Evolutionary conservation across 2,888 invertebrate genomes (phyloP).

Genomic region (Phoronis australis): DNA sequence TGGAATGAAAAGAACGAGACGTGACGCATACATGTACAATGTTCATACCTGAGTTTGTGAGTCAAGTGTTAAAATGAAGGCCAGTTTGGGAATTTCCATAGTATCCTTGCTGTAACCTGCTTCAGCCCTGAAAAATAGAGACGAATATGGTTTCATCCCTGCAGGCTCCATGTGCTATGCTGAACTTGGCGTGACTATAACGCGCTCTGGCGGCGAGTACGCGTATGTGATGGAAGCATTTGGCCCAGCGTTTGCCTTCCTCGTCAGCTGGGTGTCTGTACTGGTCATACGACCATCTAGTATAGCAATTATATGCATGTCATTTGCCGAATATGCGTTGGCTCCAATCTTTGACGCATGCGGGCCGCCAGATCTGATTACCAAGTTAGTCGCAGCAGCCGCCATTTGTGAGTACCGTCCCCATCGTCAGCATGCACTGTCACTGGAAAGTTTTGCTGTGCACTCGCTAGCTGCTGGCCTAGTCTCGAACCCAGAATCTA

Average conservation of each 20-base stretch:
- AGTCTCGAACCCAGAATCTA: no score
- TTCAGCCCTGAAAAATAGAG: no score
- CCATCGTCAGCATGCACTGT: neutral
- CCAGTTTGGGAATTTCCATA: no score
- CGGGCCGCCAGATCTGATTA: slow-evolving; percentile 16
- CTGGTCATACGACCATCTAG: slow-evolving; percentile 31
- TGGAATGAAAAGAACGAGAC: no score
- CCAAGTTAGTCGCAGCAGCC: slow-evolving; percentile 15
- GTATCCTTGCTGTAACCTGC: no score
- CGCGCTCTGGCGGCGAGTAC: slow-evolving; percentile 91
- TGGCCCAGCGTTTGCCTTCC: slow-evolving; percentile 71
- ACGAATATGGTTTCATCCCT: no score
- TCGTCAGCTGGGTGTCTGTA: slow-evolving; percentile 59
- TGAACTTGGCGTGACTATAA: slow-evolving; percentile 92
- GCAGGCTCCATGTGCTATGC: slow-evolving; percentile 87
- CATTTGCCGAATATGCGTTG: slow-evolving; percentile 22
- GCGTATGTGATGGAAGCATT: slow-evolving; percentile 94
- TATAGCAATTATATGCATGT: slow-evolving; percentile 53
- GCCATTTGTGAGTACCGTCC: slow-evolving; percentile 12
- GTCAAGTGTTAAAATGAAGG: no score
- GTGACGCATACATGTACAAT: no score
- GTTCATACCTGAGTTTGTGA: no score
- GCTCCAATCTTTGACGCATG: slow-evolving; percentile 24
- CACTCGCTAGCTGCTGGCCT: no score
- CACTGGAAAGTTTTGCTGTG: no score